These are phyloP conservation scores for Enteromius mattozi DNA, from an alignment of 2,797 vertebrate genomes.

Conservation along the genomic window DNA sequence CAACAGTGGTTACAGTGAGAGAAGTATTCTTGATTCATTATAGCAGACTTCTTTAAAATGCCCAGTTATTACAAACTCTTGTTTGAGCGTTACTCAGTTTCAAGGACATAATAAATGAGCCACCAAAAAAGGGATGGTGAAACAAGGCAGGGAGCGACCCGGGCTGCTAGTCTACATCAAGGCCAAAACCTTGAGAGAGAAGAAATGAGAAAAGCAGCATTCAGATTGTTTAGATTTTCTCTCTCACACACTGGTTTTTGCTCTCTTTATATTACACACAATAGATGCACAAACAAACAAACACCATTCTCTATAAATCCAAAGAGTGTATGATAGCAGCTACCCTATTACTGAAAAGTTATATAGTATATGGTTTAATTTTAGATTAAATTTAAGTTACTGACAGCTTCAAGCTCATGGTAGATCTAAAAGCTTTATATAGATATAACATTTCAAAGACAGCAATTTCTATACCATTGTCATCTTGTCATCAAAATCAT, in stretches of 20 bases:
- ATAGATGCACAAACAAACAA: not conserved
- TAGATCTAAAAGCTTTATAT: not conserved
- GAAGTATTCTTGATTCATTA: slow-evolving; percentile 33
- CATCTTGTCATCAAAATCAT: not conserved
- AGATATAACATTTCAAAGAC: not conserved
- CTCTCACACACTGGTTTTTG: not conserved
- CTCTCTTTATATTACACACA: slow-evolving; percentile 14
- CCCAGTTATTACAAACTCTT: slow-evolving; percentile 31
- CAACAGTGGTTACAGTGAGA: slow-evolving; percentile 13
- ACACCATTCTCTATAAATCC: not conserved
- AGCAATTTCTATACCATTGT: not conserved
- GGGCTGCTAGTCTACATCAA: slow-evolving; percentile 30
- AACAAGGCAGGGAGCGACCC: slow-evolving; percentile 35
- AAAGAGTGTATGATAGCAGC: not conserved
- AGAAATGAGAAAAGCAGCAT: slow-evolving; percentile 34
- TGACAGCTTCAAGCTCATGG: not conserved
- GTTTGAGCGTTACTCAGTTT: slow-evolving; percentile 17
- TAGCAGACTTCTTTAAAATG: slow-evolving; percentile 32
- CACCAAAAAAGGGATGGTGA: slow-evolving; percentile 28
- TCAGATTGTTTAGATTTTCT: not conserved
- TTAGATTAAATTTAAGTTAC: not conserved
- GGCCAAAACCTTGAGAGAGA: slow-evolving; percentile 36
- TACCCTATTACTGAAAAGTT: not conserved
- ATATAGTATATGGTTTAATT: not conserved
- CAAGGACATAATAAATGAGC: slow-evolving; percentile 48